Evolutionary conservation across 2,888 invertebrate species (phyloP), one percentile per base, ranked within the genome.

Genomic region (Cremastinae sp.): DNA sequence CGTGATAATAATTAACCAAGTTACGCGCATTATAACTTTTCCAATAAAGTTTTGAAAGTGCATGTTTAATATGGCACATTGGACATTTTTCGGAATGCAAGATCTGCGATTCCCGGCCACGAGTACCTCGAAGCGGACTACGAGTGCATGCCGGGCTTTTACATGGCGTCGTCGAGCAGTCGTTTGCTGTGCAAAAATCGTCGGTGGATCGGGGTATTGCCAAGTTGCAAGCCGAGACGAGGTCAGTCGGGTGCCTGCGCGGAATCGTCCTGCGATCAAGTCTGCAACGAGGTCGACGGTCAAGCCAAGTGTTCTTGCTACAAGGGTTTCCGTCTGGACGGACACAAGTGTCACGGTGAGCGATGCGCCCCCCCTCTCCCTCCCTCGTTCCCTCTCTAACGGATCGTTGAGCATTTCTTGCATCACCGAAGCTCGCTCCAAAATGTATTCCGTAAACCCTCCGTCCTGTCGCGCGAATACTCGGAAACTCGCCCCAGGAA

Each of bases 51-150:
- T n/a, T n/a, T n/a, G n/a, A n/a, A n/a, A n/a, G n/a, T n/a, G n/a
- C n/a, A n/a, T n/a, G n/a, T n/a, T n/a, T n/a, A n/a, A n/a, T n/a
- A n/a, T n/a, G n/a, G n/a, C n/a, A n/a, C n/a, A n/a, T n/a, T n/a
- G n/a, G n/a, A n/a, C n/a, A n/a, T n/a, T n/a, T n/a, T n/a, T n/a
- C n/a, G n/a, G n/a, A n/a, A n/a, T n/a, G n/a, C 10, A 81, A 89
- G 89, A 78, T 89, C 89, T 7, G 88, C 89, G 53, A 78, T 82
- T 61, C 89, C 89, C 18, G 87, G 85, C 2, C 86, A 87, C 79
- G 89, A 88, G 79, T 89, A 89, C 76, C 82, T 89, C 65, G 89
- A 89, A 74, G 89, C 89, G 1, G 87, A 89, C 78, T 89, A 89
- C 82, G 87, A 88, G 75, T 89, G 89, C 74, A 84, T 83, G 16